phyloP scores from a whole-genome alignment of 2,797 vertebrate species.

The Hoplostethus mediterraneus region DNA sequence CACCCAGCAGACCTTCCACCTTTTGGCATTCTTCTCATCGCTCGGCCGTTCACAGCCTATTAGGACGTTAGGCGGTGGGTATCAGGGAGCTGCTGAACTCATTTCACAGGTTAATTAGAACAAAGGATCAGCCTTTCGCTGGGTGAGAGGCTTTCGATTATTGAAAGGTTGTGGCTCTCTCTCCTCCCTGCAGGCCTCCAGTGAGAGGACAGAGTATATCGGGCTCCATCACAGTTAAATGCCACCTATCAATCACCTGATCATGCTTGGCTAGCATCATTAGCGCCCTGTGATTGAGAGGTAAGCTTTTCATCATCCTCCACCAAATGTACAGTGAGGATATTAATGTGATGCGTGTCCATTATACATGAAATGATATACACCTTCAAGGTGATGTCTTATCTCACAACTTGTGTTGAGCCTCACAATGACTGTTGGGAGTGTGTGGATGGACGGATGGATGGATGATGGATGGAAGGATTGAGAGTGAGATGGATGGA shows the following conservation, averaged over 20 bases:
- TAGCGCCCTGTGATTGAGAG: conserved; percentile 69
- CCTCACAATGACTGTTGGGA: too few relatives aligned
- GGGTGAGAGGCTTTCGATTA: conserved; percentile 76
- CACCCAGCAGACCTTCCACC: conserved; percentile 79
- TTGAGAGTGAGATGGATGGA: too few relatives aligned
- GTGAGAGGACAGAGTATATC: conserved; percentile 49
- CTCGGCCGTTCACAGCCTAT: conserved; percentile 71
- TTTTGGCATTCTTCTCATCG: conserved; percentile 82
- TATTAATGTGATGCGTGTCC: conserved; percentile 51
- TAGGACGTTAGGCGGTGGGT: conserved; percentile 70
- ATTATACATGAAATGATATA: conserved; percentile 23
- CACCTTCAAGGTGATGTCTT: neutral
- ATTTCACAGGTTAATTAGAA: conserved; percentile 87
- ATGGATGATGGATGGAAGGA: too few relatives aligned
- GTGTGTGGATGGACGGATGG: too few relatives aligned
- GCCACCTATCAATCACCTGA: conserved; percentile 82
- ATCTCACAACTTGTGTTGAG: conserved; percentile 51
- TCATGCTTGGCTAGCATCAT: conserved; percentile 56
- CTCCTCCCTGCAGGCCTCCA: conserved; percentile 53
- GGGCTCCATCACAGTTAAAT: conserved; percentile 73
- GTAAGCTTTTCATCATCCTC: conserved; percentile 70
- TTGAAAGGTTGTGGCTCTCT: conserved; percentile 72
- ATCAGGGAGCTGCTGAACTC: conserved; percentile 78
- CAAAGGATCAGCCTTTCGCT: conserved; percentile 79
- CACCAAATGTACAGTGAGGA: conserved; percentile 56